These are phyloP conservation scores for Sminthurinus aureus DNA, from an alignment of 2,888 invertebrate species.

Conservation along the genomic window DNA sequence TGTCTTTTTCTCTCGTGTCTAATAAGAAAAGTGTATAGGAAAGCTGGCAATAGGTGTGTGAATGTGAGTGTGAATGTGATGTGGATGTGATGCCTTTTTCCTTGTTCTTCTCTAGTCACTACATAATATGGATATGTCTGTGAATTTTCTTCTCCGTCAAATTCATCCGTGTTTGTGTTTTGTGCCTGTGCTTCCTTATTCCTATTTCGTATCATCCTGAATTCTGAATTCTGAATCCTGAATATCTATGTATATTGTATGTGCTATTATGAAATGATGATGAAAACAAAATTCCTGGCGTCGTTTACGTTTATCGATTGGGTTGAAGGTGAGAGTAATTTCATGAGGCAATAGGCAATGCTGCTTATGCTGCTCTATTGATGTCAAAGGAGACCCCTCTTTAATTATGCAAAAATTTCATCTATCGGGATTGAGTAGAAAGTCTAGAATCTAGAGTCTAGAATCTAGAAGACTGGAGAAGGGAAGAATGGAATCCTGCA, in stretches of 20 bases:
- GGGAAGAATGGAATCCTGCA: too few species aligned
- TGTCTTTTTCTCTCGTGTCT: too few species aligned
- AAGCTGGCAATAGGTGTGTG: too few species aligned
- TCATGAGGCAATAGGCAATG: slow-evolving; percentile 35
- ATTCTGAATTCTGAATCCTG: neutral
- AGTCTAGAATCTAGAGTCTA: neutral
- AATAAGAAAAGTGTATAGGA: too few species aligned
- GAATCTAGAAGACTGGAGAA: too few species aligned
- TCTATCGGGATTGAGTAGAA: slow-evolving; percentile 18
- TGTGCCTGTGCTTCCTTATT: neutral
- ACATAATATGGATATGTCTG: slow-evolving; percentile 5
- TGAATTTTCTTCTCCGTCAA: slow-evolving; percentile 9
- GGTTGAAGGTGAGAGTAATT: slow-evolving; percentile 46
- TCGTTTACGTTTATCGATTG: slow-evolving; percentile 40
- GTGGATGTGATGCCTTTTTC: too few species aligned
- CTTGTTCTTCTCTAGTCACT: neutral
- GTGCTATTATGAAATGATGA: slow-evolving; percentile 41
- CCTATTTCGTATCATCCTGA: neutral
- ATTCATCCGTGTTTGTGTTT: neutral
- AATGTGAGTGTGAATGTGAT: too few species aligned
- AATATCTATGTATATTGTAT: slow-evolving; percentile 15
- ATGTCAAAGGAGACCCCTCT: slow-evolving; percentile 45
- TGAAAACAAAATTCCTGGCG: slow-evolving; percentile 35
- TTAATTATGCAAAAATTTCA: slow-evolving; percentile 48
- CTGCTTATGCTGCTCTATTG: slow-evolving; percentile 37